Conservation (phyloP, 2,888 invertebrate genomes). For the Nomada ruficornis region DNA sequence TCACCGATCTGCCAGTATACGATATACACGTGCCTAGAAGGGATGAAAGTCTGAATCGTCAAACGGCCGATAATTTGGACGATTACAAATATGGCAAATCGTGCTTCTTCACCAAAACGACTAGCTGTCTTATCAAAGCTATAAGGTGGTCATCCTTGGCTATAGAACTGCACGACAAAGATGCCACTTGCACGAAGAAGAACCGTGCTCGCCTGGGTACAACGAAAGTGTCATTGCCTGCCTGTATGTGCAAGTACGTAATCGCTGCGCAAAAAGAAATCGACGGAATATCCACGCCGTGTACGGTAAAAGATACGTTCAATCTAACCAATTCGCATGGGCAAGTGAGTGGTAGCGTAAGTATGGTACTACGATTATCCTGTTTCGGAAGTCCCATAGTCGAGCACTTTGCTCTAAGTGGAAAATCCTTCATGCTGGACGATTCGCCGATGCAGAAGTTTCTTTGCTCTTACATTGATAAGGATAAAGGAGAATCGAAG, state of each 20-base stretch:
- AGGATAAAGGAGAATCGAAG: not conserved
- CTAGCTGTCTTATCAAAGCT: constrained; percentile 58
- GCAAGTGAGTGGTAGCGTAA: constrained; percentile 68
- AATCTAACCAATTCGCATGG: constrained; percentile 60
- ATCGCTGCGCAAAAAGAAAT: constrained; percentile 52
- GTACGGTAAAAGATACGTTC: constrained; percentile 57
- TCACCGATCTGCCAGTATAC: constrained; percentile 70
- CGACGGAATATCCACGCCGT: constrained; percentile 53
- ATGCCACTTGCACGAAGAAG: not conserved
- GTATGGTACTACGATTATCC: constrained; percentile 71
- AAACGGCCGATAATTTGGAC: not conserved
- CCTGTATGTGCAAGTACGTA: constrained; percentile 60
- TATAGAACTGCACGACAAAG: constrained; percentile 47
- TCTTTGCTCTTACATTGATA: constrained; percentile 1
- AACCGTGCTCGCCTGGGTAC: constrained; percentile 54
- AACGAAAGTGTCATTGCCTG: constrained; percentile 58
- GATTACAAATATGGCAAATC: constrained; percentile 59
- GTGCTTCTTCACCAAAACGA: constrained; percentile 61
- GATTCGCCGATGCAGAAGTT: constrained; percentile 55
- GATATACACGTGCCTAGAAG: constrained; percentile 54
- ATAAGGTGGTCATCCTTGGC: constrained; percentile 58
- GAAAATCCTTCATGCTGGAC: constrained; percentile 66
- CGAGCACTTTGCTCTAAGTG: constrained; percentile 66
- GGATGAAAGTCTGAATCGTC: not conserved
- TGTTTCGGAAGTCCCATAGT: constrained; percentile 71